phyloP scores from a whole-genome alignment of 2,888 invertebrate genomes.

The Xylocampa areola region DNA sequence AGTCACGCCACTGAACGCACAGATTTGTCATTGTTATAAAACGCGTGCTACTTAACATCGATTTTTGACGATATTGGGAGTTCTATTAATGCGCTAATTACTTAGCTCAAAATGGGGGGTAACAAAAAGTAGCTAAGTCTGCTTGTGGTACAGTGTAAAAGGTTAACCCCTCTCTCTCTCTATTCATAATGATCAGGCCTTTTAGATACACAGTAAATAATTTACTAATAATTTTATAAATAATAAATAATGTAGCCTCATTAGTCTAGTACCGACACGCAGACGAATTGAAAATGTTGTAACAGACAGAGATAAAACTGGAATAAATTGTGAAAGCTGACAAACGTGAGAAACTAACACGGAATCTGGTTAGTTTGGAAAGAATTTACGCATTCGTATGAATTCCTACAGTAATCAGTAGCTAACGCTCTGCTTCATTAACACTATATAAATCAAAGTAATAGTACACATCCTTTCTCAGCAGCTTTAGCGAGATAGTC shows the following conservation, averaged over 20 bases:
- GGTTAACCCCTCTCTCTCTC: no score
- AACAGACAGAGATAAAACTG: slow-evolving; percentile 53
- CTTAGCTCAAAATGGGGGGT: neutral
- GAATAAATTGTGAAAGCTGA: slow-evolving; percentile 59
- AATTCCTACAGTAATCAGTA: slow-evolving; percentile 36
- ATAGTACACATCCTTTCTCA: slow-evolving; percentile 38
- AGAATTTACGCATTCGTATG: slow-evolving; percentile 42
- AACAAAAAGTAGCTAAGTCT: neutral
- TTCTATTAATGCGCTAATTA: slow-evolving; percentile 8
- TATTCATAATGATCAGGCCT: slow-evolving; percentile 5
- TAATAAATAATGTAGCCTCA: slow-evolving; percentile 48
- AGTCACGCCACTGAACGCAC: slow-evolving; percentile 70
- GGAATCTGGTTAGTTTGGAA: slow-evolving; percentile 46
- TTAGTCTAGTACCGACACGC: slow-evolving; percentile 36
- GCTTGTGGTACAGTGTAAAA: neutral
- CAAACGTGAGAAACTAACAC: slow-evolving; percentile 53
- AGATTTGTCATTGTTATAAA: slow-evolving; percentile 45
- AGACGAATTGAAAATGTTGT: slow-evolving; percentile 54
- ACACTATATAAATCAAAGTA: slow-evolving; percentile 31
- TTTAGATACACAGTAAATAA: slow-evolving; percentile 16
- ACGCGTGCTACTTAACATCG: slow-evolving; percentile 36
- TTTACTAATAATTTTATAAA: slow-evolving; percentile 34
- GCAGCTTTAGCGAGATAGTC: slow-evolving; percentile 29
- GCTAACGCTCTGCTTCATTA: slow-evolving; percentile 25
- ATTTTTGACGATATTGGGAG: slow-evolving; percentile 31